Evolutionary conservation across 1,140 invertebrate species (phyloP), one percentile per base, ranked within the genome.

Genomic region (Monomorium pharaonis): DNA sequence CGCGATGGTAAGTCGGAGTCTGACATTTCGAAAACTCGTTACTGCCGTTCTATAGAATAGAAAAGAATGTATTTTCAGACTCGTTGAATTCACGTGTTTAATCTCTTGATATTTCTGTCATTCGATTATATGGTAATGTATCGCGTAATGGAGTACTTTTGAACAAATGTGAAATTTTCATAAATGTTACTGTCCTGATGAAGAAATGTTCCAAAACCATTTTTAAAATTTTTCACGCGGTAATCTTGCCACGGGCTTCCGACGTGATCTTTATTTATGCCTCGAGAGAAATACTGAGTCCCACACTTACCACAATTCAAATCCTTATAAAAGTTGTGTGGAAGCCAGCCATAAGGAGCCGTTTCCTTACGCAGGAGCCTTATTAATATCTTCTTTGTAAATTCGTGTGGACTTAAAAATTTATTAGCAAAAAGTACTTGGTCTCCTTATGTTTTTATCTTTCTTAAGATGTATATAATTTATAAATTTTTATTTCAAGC

Each of bases 261-360:
- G 18, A 51, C 69, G 44, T 89, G 75, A 89, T 89, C 88, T 89
- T 89, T 89, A 89, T 89, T 89, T 88, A 88, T 51, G 69, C 27
- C 21, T 44, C 33, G 69, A 69, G 75, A 80, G 24, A 65, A 85
- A 88, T 89, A 89, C 72, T 65, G 83, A 62, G 77, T 69, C 9
- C 37, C 37, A 83, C 49, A 69, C 58, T 62, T 30, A 56, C 51
- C 87, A 69, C 77, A 85, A 89, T 74, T 89, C 83, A 89, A 85
- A 75, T 60, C 67, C 54, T 80, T 42, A 63, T 69, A 78, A 65
- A 58, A 72, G 72, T 81, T 72, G 49, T 44, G 24, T 44, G 18
- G 18, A 42, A 70, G 65, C 14, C 63, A 21, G 10, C 49, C 63
- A 56, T 81, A 81, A 81, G 49, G 24, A 81, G 24, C 24, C 44